Evolutionary conservation across 2,888 invertebrate genomes (phyloP), one percentile per base, ranked within the genome.

Genomic region (Ephialtes manifestator): DNA sequence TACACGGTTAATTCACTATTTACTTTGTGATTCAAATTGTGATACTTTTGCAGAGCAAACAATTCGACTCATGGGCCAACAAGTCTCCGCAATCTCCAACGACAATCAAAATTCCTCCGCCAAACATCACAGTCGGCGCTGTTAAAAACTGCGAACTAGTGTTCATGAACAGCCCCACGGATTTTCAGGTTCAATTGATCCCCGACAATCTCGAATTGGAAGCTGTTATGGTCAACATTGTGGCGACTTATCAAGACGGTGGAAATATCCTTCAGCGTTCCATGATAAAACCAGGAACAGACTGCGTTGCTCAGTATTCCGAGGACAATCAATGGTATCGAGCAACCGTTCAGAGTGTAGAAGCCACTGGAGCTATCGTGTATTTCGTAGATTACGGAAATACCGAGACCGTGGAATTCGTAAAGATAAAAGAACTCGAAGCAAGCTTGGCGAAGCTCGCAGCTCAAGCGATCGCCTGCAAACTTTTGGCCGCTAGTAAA

Each of bases 331-430:
- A 96, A 91, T 97, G 97, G 97, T 97, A 97, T 90, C 95, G 97
- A 77, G 97, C 96, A 0, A 28, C 88, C 1, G 87, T 94, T 5
- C 95, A 95, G 82, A 95, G 96, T 35, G 80, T 95, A 53, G 94
- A 94, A 82, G 91, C 94, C 7, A 93, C 94, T 48, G 95, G 95
- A n/a, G 95, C 95, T 11, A 95, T 93, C 53, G 95, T 97, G 0
- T 95, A 95, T 13, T 97, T 96, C 90, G 91, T 96, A 0, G 97
- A 97, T 92, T 97, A 97, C 87, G 97, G 97, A 65, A 97, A 97
- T 92, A 93, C 94, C 0, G 97, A 97, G 93, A 93, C 92, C 4
- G 92, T 97, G 0, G 87, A 94, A 0, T 94, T 92, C 84, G 94
- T 91, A 11, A 94, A 95, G 18, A 89, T 96, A 1, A 96, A 95